phyloP scores from a whole-genome alignment of 2,888 invertebrate genomes.

The Pollenia amentaria region DNA sequence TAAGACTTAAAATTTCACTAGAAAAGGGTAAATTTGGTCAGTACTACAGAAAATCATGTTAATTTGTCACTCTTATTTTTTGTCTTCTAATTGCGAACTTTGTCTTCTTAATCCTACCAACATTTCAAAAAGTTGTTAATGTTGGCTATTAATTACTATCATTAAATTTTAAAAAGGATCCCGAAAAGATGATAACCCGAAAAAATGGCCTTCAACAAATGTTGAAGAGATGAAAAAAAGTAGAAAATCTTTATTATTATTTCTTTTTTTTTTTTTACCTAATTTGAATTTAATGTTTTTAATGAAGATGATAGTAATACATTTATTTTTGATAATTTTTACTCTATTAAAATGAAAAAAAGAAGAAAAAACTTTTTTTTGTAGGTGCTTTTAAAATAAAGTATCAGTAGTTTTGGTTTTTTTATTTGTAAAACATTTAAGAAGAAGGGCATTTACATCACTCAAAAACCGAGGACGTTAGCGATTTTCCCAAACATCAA shows the following conservation, averaged over 20 bases:
- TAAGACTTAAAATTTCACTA: neutral
- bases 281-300: neutral
- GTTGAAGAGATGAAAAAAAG: neutral
- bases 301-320: neutral
- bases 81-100: conserved; percentile 15
- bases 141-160: conserved; percentile 49
- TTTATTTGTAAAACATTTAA: too few relatives aligned
- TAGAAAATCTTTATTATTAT: conserved; percentile 6
- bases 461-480: too few relatives aligned
- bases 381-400: too few relatives aligned
- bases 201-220: conserved; percentile 28
- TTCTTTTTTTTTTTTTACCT: neutral
- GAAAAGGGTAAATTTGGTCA: conserved; percentile 20
- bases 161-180: conserved; percentile 30
- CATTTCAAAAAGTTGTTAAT: conserved; percentile 34
- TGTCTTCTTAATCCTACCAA: conserved; percentile 13
- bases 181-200: conserved; percentile 11
- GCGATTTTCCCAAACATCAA: too few relatives aligned
- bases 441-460: too few relatives aligned
- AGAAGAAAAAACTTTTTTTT: too few relatives aligned
- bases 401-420: too few relatives aligned
- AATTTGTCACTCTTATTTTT: neutral
- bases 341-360: too few relatives aligned
- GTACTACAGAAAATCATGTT: neutral
- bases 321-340: too few relatives aligned